These are phyloP conservation scores for Diloba caeruleocephala DNA, from an alignment of 2,888 invertebrate genomes.

Conservation along the genomic window DNA sequence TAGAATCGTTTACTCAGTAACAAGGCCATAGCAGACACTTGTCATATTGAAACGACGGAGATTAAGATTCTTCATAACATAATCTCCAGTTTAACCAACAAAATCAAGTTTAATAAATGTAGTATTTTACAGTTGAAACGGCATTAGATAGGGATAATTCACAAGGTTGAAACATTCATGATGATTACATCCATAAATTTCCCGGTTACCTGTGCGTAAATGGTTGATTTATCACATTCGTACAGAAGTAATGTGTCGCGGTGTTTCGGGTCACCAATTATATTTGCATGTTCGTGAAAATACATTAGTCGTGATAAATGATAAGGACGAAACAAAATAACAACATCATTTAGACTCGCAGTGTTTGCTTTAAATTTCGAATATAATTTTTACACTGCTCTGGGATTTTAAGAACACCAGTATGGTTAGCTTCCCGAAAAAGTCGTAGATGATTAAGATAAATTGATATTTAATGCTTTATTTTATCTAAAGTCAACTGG, in stretches of 20 bases:
- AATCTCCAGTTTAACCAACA: constrained; percentile 13
- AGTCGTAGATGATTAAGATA: too few relatives aligned
- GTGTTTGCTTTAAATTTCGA: constrained; percentile 13
- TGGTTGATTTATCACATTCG: constrained; percentile 70
- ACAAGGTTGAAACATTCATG: constrained; percentile 70
- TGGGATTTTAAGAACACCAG: not conserved
- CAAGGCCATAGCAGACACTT: too few relatives aligned
- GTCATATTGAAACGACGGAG: too few relatives aligned
- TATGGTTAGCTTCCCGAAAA: too few relatives aligned
- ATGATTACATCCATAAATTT: constrained; percentile 77
- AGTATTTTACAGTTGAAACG: constrained; percentile 47
- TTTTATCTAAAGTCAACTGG: too few relatives aligned
- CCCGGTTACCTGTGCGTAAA: constrained; percentile 69
- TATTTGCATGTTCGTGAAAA: constrained; percentile 50
- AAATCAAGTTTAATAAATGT: constrained; percentile 35
- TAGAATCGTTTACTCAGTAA: too few relatives aligned
- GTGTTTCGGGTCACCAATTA: constrained; percentile 59
- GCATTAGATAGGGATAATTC: constrained; percentile 54
- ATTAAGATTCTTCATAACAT: too few relatives aligned
- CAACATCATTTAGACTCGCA: constrained; percentile 19
- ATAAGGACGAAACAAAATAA: constrained; percentile 33
- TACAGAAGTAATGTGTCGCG: constrained; percentile 63
- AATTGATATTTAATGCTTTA: too few relatives aligned
- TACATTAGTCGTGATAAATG: constrained; percentile 52
- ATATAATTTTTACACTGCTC: constrained; percentile 9